Evolutionary conservation across 53 echinoderm and acorn worm genomes (phyloP).

Genomic region (Echinometra lucunter): DNA sequence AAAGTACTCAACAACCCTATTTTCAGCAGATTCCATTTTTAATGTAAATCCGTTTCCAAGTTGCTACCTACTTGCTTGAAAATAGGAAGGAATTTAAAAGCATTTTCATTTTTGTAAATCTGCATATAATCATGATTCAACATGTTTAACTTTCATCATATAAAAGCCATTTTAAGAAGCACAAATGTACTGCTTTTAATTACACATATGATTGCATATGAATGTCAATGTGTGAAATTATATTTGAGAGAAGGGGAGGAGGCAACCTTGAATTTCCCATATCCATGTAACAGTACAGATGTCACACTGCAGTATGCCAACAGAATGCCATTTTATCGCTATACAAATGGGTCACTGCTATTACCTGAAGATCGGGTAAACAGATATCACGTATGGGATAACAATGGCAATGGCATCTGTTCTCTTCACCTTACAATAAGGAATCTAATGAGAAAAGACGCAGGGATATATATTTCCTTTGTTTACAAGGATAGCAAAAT

Average conservation of each 20-base stretch:
- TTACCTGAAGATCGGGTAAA: background rate
- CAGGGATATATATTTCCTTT: background rate
- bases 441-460: background rate
- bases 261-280: background rate
- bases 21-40: too few species aligned
- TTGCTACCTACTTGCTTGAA: too few species aligned
- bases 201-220: background rate
- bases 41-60: too few species aligned
- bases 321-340: background rate
- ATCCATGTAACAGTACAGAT: constrained; percentile 19
- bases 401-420: background rate
- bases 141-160: background rate
- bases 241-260: background rate
- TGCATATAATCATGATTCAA: background rate
- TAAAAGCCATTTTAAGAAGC: background rate
- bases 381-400: background rate
- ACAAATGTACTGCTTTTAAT: background rate
- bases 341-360: background rate
- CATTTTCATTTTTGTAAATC: background rate
- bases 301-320: background rate
- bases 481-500: background rate
- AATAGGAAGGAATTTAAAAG: too few species aligned
- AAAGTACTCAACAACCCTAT: too few species aligned
- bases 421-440: constrained; percentile 1
- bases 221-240: background rate